Evolutionary conservation across 2,113 vertebrate genomes (phyloP).

Genomic region (Xerus inauris): DNA sequence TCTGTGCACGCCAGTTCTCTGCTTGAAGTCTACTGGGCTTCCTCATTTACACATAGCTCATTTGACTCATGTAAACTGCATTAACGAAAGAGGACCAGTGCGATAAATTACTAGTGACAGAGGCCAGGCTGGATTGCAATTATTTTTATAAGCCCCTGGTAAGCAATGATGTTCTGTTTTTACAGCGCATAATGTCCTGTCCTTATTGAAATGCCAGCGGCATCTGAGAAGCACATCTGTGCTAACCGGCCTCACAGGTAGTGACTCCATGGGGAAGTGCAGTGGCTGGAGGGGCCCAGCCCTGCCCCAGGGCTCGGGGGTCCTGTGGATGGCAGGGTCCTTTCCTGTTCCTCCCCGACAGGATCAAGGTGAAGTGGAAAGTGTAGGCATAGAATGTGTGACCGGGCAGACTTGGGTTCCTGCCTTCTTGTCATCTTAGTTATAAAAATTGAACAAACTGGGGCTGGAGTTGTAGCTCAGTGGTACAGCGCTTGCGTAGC

Average conservation of each 20-base stretch:
- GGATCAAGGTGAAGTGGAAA: rapidly evolving
- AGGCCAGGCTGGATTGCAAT: conserved; percentile 60
- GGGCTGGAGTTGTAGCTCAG: too few relatives aligned
- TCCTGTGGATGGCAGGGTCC: rapidly evolving
- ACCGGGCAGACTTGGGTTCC: not conserved
- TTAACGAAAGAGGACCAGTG: conserved; percentile 28
- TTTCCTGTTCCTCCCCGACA: rapidly evolving
- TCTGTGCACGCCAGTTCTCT: not conserved
- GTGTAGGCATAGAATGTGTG: rapidly evolving
- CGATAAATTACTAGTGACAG: conserved; percentile 67
- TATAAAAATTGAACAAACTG: rapidly evolving
- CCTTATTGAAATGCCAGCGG: not conserved
- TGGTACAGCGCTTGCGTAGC: too few relatives aligned
- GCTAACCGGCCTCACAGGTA: not conserved
- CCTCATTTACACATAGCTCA: conserved; percentile 33
- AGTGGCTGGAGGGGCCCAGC: not conserved
- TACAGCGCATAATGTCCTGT: not conserved
- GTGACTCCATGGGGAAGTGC: rapidly evolving
- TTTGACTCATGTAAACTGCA: conserved; percentile 33
- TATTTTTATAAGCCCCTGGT: conserved; percentile 60
- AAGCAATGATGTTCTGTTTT: conserved; percentile 58
- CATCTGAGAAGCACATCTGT: rapidly evolving
- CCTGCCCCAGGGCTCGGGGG: rapidly evolving
- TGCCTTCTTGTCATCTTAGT: not conserved
- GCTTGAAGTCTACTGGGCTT: conserved; percentile 5